Evolutionary conservation across 2,888 invertebrate species (phyloP).

Genomic region (Tetragonula carbonaria): DNA sequence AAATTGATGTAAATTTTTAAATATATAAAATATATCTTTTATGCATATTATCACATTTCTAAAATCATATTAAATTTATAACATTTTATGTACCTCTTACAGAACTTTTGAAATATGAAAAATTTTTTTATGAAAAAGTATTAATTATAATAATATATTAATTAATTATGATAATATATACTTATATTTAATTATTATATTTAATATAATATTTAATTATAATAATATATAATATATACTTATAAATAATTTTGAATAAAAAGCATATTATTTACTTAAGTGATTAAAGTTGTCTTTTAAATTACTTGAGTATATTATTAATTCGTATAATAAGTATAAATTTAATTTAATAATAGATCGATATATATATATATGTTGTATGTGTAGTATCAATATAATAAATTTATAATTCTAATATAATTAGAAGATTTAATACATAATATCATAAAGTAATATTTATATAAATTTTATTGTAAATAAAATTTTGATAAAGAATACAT

Average conservation of each 20-base stretch:
- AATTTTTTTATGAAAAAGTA: conserved; percentile 23
- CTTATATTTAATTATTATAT: too few species aligned
- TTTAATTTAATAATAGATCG: background rate
- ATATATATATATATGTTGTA: background rate
- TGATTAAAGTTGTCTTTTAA: conserved; percentile 9
- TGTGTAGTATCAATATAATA: background rate
- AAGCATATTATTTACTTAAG: background rate
- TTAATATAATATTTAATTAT: conserved; percentile 20
- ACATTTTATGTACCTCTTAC: conserved; percentile 15
- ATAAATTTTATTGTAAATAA: background rate
- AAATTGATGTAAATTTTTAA: conserved; percentile 26
- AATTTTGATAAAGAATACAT: background rate
- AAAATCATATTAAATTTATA: conserved; percentile 18
- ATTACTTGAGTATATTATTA: background rate
- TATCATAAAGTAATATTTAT: background rate
- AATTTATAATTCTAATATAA: background rate
- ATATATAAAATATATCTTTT: conserved; percentile 23
- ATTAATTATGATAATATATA: background rate
- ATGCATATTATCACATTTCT: conserved; percentile 17
- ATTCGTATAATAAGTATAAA: background rate
- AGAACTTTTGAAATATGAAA: conserved; percentile 17
- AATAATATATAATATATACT: conserved; percentile 11
- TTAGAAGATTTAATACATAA: background rate
- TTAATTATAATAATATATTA: conserved; percentile 16
- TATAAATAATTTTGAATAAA: conserved; percentile 11